phyloP scores from a whole-genome alignment of 2,113 vertebrate genomes.

The Cyprinus carpio region DNA sequence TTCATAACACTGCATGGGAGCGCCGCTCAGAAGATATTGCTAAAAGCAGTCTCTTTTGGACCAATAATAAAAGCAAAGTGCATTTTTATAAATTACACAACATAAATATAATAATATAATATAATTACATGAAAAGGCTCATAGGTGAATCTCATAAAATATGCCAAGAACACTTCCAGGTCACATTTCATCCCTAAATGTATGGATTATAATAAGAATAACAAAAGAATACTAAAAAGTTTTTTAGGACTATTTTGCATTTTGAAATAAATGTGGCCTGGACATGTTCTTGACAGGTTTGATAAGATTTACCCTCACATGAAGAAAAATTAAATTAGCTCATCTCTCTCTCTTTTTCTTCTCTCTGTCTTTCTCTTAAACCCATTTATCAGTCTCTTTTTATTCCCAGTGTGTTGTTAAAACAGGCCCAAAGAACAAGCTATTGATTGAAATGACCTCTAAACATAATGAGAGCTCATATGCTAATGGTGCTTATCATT shows the following conservation, averaged over 20 bases:
- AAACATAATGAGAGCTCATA: slow-evolving; percentile 33
- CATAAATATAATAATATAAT: too few species aligned
- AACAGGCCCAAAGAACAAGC: slow-evolving; percentile 16
- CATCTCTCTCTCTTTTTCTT: background rate
- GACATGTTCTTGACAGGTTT: background rate
- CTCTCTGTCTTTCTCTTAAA: background rate
- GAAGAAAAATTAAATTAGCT: background rate
- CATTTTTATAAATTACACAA: background rate
- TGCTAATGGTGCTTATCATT: slow-evolving; percentile 37
- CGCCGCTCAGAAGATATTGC: background rate
- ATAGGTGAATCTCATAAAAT: too few species aligned
- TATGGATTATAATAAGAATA: too few species aligned
- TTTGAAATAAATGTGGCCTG: background rate
- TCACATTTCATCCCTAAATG: background rate
- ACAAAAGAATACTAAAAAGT: too few species aligned
- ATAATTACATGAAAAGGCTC: too few species aligned
- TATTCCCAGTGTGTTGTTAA: slow-evolving; percentile 26
- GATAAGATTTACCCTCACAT: background rate
- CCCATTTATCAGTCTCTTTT: slow-evolving; percentile 2
- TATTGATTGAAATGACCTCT: slow-evolving; percentile 52
- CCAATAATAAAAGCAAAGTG: background rate
- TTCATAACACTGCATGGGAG: background rate
- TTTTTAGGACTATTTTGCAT: background rate
- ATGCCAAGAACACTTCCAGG: too few species aligned
- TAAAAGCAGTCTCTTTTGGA: background rate